Evolutionary conservation across 2,888 invertebrate species (phyloP).

Genomic region (Argyresthia goedartella): DNA sequence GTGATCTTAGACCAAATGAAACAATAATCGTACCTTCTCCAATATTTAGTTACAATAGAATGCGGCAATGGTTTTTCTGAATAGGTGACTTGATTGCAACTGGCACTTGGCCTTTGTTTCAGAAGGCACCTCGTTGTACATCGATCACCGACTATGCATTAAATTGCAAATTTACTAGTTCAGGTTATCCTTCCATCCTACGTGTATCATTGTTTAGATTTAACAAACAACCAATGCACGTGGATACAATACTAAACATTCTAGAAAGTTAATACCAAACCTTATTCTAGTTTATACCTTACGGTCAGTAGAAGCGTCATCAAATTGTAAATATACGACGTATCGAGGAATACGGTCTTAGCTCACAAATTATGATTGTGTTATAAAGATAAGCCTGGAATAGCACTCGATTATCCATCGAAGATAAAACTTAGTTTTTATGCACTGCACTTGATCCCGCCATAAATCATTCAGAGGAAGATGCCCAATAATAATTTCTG

Average conservation of each 20-base stretch:
- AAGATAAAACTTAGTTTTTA: neutral
- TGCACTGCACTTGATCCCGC: neutral
- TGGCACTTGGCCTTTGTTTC: conserved; percentile 60
- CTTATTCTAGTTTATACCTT: too few relatives aligned
- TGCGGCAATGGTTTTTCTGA: conserved; percentile 16
- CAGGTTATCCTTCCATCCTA: conserved; percentile 28
- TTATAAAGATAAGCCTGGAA: too few relatives aligned
- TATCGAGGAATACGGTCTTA: too few relatives aligned
- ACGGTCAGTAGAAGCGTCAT: too few relatives aligned
- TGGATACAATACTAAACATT: neutral
- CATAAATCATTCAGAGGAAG: conserved; percentile 1
- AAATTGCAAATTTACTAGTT: conserved; percentile 59
- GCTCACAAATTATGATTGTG: too few relatives aligned
- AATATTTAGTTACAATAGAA: neutral
- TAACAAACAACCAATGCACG: neutral
- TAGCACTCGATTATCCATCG: too few relatives aligned
- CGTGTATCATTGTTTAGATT: neutral
- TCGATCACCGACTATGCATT: conserved; percentile 47
- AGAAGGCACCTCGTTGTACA: conserved; percentile 42
- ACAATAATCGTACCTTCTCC: neutral
- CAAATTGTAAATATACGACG: too few relatives aligned
- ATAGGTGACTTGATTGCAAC: conserved; percentile 58
- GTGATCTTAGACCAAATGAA: neutral
- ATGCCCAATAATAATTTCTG: conserved; percentile 19
- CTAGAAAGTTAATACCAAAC: too few relatives aligned